phyloP scores from a whole-genome alignment of 2,797 vertebrate genomes.

The Sebastes steindachneri region DNA sequence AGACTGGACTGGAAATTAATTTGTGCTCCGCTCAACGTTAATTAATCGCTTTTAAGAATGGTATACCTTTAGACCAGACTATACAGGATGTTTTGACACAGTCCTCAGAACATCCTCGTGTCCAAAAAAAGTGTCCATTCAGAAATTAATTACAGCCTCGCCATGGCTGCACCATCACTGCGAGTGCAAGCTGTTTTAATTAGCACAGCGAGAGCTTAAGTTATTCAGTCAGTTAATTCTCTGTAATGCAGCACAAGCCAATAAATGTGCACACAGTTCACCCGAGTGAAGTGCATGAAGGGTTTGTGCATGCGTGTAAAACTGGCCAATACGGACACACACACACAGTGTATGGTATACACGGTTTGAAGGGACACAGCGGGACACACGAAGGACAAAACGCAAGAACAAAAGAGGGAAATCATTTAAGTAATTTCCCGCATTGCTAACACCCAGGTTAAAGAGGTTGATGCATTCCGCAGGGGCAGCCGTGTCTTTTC shows the following conservation, averaged over 20 bases:
- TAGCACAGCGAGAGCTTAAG: slow-evolving; percentile 72
- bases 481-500: slow-evolving; percentile 51
- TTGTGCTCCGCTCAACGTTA: slow-evolving; percentile 27
- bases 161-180: slow-evolving; percentile 58
- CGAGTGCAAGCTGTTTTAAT: slow-evolving; percentile 78
- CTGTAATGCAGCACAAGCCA: slow-evolving; percentile 64
- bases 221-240: slow-evolving; percentile 77
- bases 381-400: background rate
- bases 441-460: slow-evolving; percentile 21
- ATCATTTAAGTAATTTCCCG: slow-evolving; percentile 33
- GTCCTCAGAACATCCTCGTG: slow-evolving; percentile 64
- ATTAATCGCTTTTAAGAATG: slow-evolving; percentile 52
- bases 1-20: slow-evolving; percentile 37
- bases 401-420: background rate
- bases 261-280: slow-evolving; percentile 65
- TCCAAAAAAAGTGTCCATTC: slow-evolving; percentile 67
- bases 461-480: slow-evolving; percentile 26
- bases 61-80: slow-evolving; percentile 37
- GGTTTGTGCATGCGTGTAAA: slow-evolving; percentile 17
- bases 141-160: slow-evolving; percentile 78
- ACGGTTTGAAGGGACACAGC: slow-evolving; percentile 1
- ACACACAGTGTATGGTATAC: background rate
- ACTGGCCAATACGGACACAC: background rate
- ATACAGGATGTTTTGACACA: slow-evolving; percentile 61
- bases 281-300: slow-evolving; percentile 1